Percentiles rank a stretch among this genome's conserved stretches.
phyloP scores from a whole-genome alignment of 2,113 vertebrate species.

The Morone saxatilis region DNA sequence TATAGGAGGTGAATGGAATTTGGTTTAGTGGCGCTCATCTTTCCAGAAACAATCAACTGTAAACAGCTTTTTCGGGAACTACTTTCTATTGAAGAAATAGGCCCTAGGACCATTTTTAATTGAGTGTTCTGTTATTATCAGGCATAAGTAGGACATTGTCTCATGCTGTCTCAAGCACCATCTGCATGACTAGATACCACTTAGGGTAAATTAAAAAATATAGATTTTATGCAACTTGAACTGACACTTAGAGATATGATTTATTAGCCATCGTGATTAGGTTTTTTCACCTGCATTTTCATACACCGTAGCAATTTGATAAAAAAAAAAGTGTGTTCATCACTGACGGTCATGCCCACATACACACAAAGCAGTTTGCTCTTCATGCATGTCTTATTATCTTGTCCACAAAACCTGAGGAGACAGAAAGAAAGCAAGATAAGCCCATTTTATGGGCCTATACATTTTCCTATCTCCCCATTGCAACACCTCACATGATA shows the following conservation, averaged over 20 bases:
- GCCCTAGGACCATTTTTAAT: neutral
- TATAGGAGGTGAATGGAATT: neutral
- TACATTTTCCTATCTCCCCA: constrained; percentile 43
- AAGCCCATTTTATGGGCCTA: constrained; percentile 41
- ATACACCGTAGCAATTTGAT: neutral
- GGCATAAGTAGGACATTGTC: neutral
- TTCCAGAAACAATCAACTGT: neutral
- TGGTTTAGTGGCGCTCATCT: neutral
- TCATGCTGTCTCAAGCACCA: too few species aligned
- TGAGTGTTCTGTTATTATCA: neutral
- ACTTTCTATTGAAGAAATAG: neutral
- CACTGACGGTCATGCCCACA: neutral
- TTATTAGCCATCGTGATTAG: constrained; percentile 3
- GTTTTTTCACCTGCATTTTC: neutral
- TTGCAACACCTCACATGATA: constrained; percentile 42
- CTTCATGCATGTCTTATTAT: constrained; percentile 30
- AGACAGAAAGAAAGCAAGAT: constrained; percentile 27
- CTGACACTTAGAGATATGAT: neutral
- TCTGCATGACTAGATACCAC: neutral
- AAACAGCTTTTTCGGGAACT: neutral
- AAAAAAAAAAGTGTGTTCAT: neutral
- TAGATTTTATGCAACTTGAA: neutral
- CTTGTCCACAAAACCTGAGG: constrained; percentile 13
- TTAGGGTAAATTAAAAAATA: neutral
- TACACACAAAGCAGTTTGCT: constrained; percentile 23